phyloP scores from a whole-genome alignment of 2,888 invertebrate species.

The Volucella inflata region DNA sequence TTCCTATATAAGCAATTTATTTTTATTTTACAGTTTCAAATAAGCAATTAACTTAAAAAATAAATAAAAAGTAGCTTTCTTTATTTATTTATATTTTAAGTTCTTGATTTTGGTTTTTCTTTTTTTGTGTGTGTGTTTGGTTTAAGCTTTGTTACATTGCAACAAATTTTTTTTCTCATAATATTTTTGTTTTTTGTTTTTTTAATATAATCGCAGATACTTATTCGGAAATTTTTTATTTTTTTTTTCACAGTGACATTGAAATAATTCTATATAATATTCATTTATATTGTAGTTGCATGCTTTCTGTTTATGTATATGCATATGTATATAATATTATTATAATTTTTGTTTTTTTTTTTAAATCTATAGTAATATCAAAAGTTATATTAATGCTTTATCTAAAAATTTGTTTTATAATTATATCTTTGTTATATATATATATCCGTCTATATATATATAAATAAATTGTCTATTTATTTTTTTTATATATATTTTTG shows the following conservation, averaged over 20 bases:
- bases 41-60: constrained; percentile 31
- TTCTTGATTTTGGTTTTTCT: background rate
- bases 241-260: constrained; percentile 32
- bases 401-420: constrained; percentile 64
- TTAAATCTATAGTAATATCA: constrained; percentile 73
- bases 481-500: constrained; percentile 38
- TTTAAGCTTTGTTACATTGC: constrained; percentile 40
- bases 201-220: constrained; percentile 30
- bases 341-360: constrained; percentile 40
- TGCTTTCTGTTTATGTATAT: constrained; percentile 37
- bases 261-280: constrained; percentile 25
- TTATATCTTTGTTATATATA: constrained; percentile 44
- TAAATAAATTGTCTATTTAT: constrained; percentile 69
- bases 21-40: constrained; percentile 53
- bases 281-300: constrained; percentile 19
- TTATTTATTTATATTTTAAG: constrained; percentile 21
- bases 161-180: constrained; percentile 26
- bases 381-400: constrained; percentile 72
- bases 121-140: too few species aligned
- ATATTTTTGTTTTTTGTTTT: background rate
- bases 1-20: constrained; percentile 47
- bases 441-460: constrained; percentile 51
- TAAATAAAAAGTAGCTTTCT: constrained; percentile 1
- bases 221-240: constrained; percentile 13
- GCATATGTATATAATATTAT: constrained; percentile 50